Percentiles rank a stretch among this genome's conserved stretches.
Evolutionary conservation across 2,888 invertebrate species (phyloP).

Genomic region (Odontocolon sp.): DNA sequence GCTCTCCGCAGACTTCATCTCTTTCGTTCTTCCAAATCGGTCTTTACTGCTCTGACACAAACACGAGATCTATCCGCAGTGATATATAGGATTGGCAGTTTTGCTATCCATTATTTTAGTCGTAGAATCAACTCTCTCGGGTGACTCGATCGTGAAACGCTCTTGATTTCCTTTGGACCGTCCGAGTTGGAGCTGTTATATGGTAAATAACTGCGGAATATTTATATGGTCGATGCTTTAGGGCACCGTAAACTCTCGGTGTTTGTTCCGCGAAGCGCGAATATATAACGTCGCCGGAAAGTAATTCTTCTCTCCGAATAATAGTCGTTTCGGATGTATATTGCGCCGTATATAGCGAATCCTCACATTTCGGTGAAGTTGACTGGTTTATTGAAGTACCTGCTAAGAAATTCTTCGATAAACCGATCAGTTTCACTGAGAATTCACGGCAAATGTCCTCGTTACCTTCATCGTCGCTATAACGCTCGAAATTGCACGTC

Average conservation of each 20-base stretch:
- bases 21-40: conserved; percentile 21
- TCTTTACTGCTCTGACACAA: neutral
- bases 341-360: neutral
- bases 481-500: conserved; percentile 24
- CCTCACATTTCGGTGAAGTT: neutral
- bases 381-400: too few relatives aligned
- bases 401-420: too few relatives aligned
- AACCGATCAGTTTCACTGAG: too few relatives aligned
- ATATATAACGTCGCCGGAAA: conserved; percentile 59
- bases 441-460: too few relatives aligned
- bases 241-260: conserved; percentile 30
- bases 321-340: conserved; percentile 46
- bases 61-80: conserved; percentile 20
- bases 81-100: conserved; percentile 15
- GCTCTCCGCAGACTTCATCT: conserved; percentile 2
- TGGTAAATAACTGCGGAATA: conserved; percentile 24
- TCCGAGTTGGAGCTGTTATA: conserved; percentile 5
- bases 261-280: conserved; percentile 51
- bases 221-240: conserved; percentile 22
- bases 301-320: conserved; percentile 63
- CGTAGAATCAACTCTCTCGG: neutral
- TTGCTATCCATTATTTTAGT: neutral
- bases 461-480: conserved; percentile 11
- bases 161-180: conserved; percentile 10
- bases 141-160: conserved; percentile 11